Percentiles rank a stretch among this genome's conserved stretches.
Conservation (phyloP, 2,888 invertebrate species). For the Stenurella melanura region DNA sequence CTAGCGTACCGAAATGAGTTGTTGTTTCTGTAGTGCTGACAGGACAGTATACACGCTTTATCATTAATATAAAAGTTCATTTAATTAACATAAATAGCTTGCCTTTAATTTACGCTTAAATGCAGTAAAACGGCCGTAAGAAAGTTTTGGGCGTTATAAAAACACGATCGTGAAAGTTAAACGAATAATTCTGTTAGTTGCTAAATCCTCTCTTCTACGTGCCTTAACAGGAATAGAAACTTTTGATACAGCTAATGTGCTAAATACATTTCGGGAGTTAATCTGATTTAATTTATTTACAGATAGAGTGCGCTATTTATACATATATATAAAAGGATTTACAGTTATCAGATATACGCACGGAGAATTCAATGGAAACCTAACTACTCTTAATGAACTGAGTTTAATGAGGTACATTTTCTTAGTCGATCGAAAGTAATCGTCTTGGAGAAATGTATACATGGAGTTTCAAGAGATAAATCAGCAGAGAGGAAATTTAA, state of each 20-base stretch:
- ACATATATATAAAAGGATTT: neutral
- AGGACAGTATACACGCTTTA: no score
- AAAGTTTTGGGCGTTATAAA: constrained; percentile 15
- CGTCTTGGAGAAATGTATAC: no score
- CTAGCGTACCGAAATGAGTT: no score
- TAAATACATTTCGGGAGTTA: constrained; percentile 24
- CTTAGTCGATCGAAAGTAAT: no score
- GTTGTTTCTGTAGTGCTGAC: no score
- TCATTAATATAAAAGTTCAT: neutral
- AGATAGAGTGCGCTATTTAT: neutral
- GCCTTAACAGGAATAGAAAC: constrained; percentile 16
- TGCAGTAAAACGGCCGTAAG: neutral
- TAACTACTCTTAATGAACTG: constrained; percentile 13
- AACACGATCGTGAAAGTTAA: constrained; percentile 17
- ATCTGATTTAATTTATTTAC: constrained; percentile 25
- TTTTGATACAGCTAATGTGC: constrained; percentile 27
- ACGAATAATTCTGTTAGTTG: constrained; percentile 21
- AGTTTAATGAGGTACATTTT: constrained; percentile 1
- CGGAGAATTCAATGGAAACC: neutral
- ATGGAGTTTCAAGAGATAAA: no score
- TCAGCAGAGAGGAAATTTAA: no score
- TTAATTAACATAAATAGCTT: neutral
- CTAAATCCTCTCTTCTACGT: constrained; percentile 12
- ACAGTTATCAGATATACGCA: constrained; percentile 8
- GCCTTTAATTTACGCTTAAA: neutral